phyloP scores from a whole-genome alignment of 2,888 invertebrate genomes.

The Drosophila limbata region DNA sequence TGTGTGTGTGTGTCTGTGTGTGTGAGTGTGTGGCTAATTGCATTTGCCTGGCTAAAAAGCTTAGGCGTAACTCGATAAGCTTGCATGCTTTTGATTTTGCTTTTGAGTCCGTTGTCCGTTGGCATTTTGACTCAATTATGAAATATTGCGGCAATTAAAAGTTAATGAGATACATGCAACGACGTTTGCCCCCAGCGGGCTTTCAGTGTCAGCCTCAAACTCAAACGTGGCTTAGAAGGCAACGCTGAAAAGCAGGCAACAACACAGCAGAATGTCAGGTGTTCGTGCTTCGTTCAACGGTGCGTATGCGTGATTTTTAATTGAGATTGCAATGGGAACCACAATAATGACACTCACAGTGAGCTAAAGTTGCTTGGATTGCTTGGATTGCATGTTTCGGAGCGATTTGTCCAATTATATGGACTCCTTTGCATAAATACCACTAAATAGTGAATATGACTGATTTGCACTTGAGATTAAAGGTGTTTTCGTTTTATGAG shows the following conservation, averaged over 20 bases:
- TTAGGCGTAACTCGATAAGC: constrained; percentile 65
- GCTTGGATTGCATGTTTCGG: constrained; percentile 61
- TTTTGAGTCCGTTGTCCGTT: constrained; percentile 27
- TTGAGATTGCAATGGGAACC: constrained; percentile 38
- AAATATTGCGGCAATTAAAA: constrained; percentile 66
- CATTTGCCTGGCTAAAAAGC: constrained; percentile 61
- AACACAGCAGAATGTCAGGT: constrained; percentile 1
- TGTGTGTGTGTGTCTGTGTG: constrained; percentile 4
- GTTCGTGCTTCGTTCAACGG: constrained; percentile 17
- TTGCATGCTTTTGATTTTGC: constrained; percentile 17
- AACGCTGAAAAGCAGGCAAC: constrained; percentile 21
- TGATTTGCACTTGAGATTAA: constrained; percentile 71
- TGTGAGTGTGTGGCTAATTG: constrained; percentile 57
- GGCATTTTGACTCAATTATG: constrained; percentile 59
- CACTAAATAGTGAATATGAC: constrained; percentile 58
- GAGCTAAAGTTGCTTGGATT: not conserved
- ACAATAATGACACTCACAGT: constrained; percentile 26
- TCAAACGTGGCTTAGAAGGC: constrained; percentile 7
- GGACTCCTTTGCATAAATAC: constrained; percentile 58
- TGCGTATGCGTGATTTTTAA: constrained; percentile 62
- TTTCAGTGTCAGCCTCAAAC: constrained; percentile 16
- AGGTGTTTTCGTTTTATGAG: constrained; percentile 59
- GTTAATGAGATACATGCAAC: constrained; percentile 57
- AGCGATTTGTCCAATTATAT: constrained; percentile 77
- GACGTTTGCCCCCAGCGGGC: constrained; percentile 4